Evolutionary conservation across 2,888 invertebrate species (phyloP).

Genomic region (Eretmocerus hayati): DNA sequence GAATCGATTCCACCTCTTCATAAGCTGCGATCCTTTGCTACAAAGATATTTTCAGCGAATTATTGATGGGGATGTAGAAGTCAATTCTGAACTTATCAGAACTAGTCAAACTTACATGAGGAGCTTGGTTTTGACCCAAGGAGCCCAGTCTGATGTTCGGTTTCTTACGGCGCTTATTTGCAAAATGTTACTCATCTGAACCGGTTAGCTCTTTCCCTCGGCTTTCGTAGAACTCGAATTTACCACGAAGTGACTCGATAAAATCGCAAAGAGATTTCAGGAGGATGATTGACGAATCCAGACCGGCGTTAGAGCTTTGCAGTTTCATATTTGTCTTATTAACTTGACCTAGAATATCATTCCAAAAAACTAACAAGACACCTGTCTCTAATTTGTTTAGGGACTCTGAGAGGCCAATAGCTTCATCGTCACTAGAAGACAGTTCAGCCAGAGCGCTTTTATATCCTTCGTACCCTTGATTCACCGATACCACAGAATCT

Average conservation of each 20-base stretch:
- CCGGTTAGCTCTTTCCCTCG: not conserved
- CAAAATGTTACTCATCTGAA: not conserved
- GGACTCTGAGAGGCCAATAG: conserved; percentile 11
- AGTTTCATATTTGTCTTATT: conserved; percentile 12
- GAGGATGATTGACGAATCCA: conserved; percentile 6
- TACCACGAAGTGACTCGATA: not conserved
- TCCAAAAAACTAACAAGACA: conserved; percentile 19
- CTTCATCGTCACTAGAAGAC: conserved; percentile 3
- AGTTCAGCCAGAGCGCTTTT: not conserved
- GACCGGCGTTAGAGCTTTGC: conserved; percentile 7
- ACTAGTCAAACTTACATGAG: not conserved
- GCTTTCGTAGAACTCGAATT: not conserved
- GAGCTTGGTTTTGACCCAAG: not conserved
- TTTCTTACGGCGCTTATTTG: not conserved
- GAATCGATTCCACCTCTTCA: not conserved
- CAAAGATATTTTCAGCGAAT: not conserved
- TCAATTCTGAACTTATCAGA: not conserved
- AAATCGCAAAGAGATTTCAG: conserved; percentile 8
- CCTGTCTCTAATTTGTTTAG: conserved; percentile 19
- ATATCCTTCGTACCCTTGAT: conserved; percentile 2
- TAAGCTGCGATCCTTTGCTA: not conserved
- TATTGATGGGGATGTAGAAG: not conserved
- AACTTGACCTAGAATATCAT: conserved; percentile 12
- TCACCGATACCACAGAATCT: conserved; percentile 7
- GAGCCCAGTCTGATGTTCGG: not conserved